Evolutionary conservation across 2,888 invertebrate genomes (phyloP).

Genomic region (Erebia palarica): DNA sequence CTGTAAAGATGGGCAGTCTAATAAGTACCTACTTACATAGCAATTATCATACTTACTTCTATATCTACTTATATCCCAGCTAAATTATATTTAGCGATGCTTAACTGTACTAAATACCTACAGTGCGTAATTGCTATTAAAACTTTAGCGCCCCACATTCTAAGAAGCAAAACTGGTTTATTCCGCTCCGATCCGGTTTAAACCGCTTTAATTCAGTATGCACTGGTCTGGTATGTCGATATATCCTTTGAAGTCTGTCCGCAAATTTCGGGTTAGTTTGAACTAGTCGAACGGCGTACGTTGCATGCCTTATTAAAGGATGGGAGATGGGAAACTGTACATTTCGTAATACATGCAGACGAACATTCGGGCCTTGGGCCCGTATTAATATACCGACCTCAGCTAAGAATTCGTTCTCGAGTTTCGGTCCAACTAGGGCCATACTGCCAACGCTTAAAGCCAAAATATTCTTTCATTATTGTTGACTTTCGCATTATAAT

Average conservation of each 20-base stretch:
- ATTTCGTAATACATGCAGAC: not conserved
- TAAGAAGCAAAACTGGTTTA: not conserved
- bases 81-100: no score
- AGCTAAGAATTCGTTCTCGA: no score
- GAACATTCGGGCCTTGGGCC: not conserved
- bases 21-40: no score
- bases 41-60: no score
- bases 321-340: not conserved
- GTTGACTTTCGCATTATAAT: no score
- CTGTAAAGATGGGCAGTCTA: no score
- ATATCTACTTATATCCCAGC: no score
- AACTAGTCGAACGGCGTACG: slow-evolving; percentile 2
- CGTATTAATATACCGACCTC: no score
- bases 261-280: slow-evolving; percentile 7
- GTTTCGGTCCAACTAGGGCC: no score
- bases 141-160: not conserved
- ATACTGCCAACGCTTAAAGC: no score
- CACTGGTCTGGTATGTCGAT: not conserved
- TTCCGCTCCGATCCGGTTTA: not conserved
- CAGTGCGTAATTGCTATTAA: not conserved
- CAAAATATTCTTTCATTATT: no score
- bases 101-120: no score
- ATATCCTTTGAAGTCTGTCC: not conserved
- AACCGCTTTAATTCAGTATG: slow-evolving; percentile 12
- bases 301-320: slow-evolving; percentile 6